Evolutionary conservation across 2,888 invertebrate genomes (phyloP), one percentile per base, ranked within the genome.

Genomic region (Drosophila mulleri): DNA sequence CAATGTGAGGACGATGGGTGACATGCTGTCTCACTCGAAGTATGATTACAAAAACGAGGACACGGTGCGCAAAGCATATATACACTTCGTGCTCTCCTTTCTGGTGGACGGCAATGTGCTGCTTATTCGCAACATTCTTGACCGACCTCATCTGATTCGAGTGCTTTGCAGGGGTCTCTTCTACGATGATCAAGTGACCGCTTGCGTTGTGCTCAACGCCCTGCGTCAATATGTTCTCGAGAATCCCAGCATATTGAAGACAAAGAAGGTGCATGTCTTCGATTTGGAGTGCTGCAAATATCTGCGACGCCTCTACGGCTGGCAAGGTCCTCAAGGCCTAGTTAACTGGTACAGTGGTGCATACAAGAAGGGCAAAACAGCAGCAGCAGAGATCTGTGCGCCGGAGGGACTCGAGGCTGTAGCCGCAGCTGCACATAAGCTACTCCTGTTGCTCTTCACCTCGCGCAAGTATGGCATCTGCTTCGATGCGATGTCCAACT

Each of bases 11-110:
- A 94, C 94, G 70, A 92, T 96, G 69, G 94, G 95, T 70, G 93
- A 95, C 63, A 93, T 96, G 58, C 93, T 95, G n/a, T 93, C 94
- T 54, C 94, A 94, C 50, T 83, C 90, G 0, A 85, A 80, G 45
- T 62, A 67, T 2, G 94, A 95, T 64, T 80, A 74, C 48, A 39
- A 61, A 2, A 57, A 75, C 14, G 82, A 80, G 44, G 95, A 95
- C 57, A 95, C 95, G 89, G 96, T 96, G 0, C 93, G 97, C 60
- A 95, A 95, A 45, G 94, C 95, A 74, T 96, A 96, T 89, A 95
- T 97, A 44, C 95, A 96, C 87, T 96, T 97, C 83, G 93, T 97
- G 72, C 94, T 96, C 39, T 95, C 96, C 2, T 96, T 97, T 91
- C 92, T 98, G 41, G 93, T 97, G 6, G 96, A 96, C 68, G 96